Percentiles rank a stretch among this genome's conserved stretches.
Evolutionary conservation across 2,113 vertebrate genomes (phyloP).

Genomic region (Turnix velox): DNA sequence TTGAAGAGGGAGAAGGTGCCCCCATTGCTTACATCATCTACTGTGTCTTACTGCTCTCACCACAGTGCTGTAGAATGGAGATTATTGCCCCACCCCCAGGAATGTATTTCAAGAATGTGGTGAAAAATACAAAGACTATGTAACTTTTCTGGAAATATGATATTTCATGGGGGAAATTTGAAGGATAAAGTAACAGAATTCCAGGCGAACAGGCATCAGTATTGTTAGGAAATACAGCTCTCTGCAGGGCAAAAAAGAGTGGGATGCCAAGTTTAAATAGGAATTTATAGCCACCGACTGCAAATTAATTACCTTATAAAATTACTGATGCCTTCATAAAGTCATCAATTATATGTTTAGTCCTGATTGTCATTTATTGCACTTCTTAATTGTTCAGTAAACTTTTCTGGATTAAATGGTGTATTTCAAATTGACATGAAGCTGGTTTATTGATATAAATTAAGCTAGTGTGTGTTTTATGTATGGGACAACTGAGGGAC

Average conservation of each 20-base stretch:
- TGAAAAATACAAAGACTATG: neutral
- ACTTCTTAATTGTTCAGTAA: slow-evolving; percentile 41
- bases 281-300: slow-evolving; percentile 35
- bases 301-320: slow-evolving; percentile 60
- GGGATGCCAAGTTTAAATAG: neutral
- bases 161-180: slow-evolving; percentile 25
- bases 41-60: neutral
- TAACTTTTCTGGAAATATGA: slow-evolving; percentile 21
- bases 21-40: neutral
- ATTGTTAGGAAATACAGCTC: slow-evolving; percentile 47
- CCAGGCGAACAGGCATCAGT: slow-evolving; percentile 18
- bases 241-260: slow-evolving; percentile 34
- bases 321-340: slow-evolving; percentile 41
- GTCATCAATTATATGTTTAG: slow-evolving; percentile 23
- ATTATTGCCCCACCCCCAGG: neutral
- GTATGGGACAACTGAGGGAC: neutral
- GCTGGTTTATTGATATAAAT: slow-evolving; percentile 17
- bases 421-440: slow-evolving; percentile 8
- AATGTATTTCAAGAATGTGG: slow-evolving; percentile 14
- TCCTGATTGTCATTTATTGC: slow-evolving; percentile 48
- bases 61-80: neutral
- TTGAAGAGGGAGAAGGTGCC: neutral
- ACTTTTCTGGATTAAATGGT: slow-evolving; percentile 31
- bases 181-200: slow-evolving; percentile 7
- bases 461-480: neutral